Conservation (phyloP, 2,113 vertebrate genomes). For the Alligator mississippiensis region DNA sequence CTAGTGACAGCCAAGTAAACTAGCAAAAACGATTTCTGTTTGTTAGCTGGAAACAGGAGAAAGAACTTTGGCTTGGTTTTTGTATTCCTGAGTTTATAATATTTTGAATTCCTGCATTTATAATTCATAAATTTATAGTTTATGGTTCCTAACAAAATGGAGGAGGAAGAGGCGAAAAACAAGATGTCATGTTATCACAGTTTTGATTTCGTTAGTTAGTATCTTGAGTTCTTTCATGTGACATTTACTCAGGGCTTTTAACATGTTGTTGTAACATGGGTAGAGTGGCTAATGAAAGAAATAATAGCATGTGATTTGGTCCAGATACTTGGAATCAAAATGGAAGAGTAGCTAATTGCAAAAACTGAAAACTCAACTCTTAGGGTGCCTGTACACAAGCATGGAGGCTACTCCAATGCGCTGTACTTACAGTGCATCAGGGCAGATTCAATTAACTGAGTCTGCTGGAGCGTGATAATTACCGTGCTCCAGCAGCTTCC, state of each 20-base stretch:
- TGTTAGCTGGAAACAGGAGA: not conserved
- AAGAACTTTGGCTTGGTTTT: not conserved
- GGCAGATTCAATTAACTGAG: too few relatives aligned
- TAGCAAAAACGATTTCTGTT: not conserved
- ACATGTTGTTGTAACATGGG: not conserved
- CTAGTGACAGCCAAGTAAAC: not conserved
- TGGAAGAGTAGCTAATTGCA: not conserved
- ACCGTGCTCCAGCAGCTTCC: too few relatives aligned
- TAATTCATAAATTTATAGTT: not conserved
- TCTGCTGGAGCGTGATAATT: too few relatives aligned
- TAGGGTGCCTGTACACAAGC: not conserved
- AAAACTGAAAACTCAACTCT: not conserved
- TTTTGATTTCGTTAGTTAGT: not conserved
- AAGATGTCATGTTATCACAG: not conserved
- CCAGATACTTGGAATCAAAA: not conserved
- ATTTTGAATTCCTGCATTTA: not conserved
- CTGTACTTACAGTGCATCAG: too few relatives aligned
- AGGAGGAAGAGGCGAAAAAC: not conserved
- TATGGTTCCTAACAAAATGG: not conserved
- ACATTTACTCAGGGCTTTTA: not conserved
- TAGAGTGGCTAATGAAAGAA: not conserved
- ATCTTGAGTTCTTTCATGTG: not conserved
- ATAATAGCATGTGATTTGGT: not conserved
- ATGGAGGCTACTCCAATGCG: too few relatives aligned
- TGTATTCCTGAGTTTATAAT: not conserved